These are phyloP conservation scores for Ochropleura plecta DNA, from an alignment of 2,888 invertebrate genomes.

Conservation along the genomic window DNA sequence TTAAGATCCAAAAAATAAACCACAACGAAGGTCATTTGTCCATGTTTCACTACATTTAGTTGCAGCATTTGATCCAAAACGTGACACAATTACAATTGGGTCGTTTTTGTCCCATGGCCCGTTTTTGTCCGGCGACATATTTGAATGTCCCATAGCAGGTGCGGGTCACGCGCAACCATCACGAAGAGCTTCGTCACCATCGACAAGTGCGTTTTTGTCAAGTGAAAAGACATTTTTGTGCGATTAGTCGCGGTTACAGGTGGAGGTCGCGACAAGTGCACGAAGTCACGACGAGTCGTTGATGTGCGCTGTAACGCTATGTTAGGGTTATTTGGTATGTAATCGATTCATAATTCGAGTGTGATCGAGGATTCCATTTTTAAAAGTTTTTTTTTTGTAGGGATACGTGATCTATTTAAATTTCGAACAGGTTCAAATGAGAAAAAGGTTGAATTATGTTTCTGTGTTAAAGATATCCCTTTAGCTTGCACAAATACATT, in stretches of 20 bases:
- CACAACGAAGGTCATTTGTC: slow-evolving; percentile 46
- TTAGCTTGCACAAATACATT: neutral
- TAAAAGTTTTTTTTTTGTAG: slow-evolving; percentile 33
- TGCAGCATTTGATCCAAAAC: slow-evolving; percentile 58
- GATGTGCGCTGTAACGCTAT: slow-evolving; percentile 52
- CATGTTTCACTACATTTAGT: slow-evolving; percentile 46
- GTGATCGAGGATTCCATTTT: slow-evolving; percentile 45
- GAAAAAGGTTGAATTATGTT: neutral
- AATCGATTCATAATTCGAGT: slow-evolving; percentile 59
- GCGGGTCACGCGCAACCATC: slow-evolving; percentile 76
- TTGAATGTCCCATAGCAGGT: slow-evolving; percentile 72
- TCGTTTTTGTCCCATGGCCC: slow-evolving; percentile 62
- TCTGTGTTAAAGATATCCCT: neutral
- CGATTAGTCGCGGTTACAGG: slow-evolving; percentile 84
- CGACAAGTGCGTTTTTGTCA: slow-evolving; percentile 76
- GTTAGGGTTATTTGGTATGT: slow-evolving; percentile 56
- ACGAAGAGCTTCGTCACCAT: slow-evolving; percentile 69
- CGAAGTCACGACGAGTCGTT: slow-evolving; percentile 70
- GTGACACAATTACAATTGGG: slow-evolving; percentile 68
- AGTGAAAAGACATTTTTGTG: slow-evolving; percentile 74
- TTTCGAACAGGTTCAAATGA: neutral
- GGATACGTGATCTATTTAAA: slow-evolving; percentile 32
- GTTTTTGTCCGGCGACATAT: slow-evolving; percentile 73
- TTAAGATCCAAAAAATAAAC: slow-evolving; percentile 40
- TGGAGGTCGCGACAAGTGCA: slow-evolving; percentile 81